A percentile compares a stretch with the other conserved stretches of the same genome.
Evolutionary conservation across 1,140 invertebrate genomes (phyloP).

Genomic region (Zaprionus tsacasi): DNA sequence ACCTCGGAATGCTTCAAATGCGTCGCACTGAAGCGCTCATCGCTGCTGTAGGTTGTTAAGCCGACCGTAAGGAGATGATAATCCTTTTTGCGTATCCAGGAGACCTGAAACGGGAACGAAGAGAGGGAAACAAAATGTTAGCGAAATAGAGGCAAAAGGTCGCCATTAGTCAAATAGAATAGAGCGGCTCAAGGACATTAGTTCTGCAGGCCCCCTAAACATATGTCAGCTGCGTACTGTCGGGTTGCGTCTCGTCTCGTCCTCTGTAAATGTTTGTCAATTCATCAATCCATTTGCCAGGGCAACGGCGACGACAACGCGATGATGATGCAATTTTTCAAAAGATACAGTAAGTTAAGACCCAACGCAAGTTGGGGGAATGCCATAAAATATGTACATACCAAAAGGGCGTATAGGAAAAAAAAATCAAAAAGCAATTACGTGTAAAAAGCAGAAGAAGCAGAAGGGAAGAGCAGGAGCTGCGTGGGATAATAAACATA

Average conservation of each 20-base stretch:
- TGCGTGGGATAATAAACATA: constrained; percentile 67
- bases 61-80: constrained; percentile 93
- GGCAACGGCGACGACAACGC: constrained; percentile 62
- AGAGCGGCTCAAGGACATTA: constrained; percentile 37
- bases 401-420: background rate
- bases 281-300: constrained; percentile 75
- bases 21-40: constrained; percentile 93
- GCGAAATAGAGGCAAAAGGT: background rate
- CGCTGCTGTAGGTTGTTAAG: constrained; percentile 92
- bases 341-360: constrained; percentile 21
- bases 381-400: constrained; percentile 19
- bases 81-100: constrained; percentile 92
- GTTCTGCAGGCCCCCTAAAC: constrained; percentile 41
- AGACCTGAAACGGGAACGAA: constrained; percentile 85
- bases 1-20: constrained; percentile 93
- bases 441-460: constrained; percentile 64
- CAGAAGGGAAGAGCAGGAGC: background rate
- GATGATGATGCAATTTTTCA: constrained; percentile 79
- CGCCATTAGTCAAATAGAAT: constrained; percentile 67
- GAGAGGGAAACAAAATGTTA: constrained; percentile 25
- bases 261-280: constrained; percentile 74
- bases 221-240: constrained; percentile 50
- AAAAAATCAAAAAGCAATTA: constrained; percentile 80
- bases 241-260: constrained; percentile 17
- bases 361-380: constrained; percentile 2